Conservation (phyloP, 30 jellyfish, hydroid and myxozoan genomes). For the Chrysaora quinquecirrha region DNA sequence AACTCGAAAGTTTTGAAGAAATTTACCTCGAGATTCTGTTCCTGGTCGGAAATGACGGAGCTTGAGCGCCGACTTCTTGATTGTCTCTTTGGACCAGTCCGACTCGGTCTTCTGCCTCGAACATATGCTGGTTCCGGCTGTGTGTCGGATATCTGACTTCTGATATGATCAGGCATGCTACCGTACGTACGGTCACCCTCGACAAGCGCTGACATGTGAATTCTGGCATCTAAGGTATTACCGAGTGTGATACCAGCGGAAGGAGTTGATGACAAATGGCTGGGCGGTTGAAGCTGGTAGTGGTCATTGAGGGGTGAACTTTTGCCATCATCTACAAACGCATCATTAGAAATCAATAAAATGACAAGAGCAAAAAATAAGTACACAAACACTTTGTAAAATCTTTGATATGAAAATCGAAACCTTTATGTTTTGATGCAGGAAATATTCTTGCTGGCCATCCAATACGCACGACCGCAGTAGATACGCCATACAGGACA, state of each 20-base stretch:
- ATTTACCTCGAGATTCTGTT: conserved; percentile 72
- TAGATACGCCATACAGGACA: no score
- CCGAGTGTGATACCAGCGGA: conserved; percentile 27
- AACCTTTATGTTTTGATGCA: no score
- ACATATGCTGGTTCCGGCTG: conserved; percentile 22
- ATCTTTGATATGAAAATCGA: no score
- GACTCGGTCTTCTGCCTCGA: conserved; percentile 62
- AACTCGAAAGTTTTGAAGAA: no score
- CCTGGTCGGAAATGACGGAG: conserved; percentile 54
- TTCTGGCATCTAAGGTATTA: background rate
- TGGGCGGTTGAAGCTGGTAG: conserved; percentile 31
- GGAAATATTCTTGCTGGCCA: no score
- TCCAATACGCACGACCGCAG: no score
- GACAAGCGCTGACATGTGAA: background rate
- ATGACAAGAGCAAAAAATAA: no score
- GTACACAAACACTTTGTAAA: no score
- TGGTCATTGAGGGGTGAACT: conserved; percentile 59
- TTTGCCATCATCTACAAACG: conserved; percentile 33
- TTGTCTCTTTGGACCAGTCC: conserved; percentile 49
- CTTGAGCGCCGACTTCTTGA: conserved; percentile 56
- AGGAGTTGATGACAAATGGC: conserved; percentile 17
- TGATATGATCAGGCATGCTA: conserved; percentile 1
- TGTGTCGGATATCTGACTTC: conserved; percentile 31
- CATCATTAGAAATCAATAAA: no score
- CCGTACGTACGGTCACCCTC: background rate